These are phyloP conservation scores for Atractosteus spatula DNA, from an alignment of 2,113 vertebrate species.

Conservation along the genomic window DNA sequence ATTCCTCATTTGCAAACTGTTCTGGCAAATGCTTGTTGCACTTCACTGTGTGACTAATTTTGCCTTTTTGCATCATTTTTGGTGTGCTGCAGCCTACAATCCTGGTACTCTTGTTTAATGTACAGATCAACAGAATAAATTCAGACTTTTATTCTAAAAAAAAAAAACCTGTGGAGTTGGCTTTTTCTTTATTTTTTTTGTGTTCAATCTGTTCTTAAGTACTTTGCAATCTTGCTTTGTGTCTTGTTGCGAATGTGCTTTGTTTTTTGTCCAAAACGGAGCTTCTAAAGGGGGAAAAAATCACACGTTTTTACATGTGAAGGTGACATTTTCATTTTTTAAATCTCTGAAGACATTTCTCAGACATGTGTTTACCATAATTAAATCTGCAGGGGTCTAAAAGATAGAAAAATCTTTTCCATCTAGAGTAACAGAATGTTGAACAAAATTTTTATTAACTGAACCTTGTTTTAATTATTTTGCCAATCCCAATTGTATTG, in stretches of 20 bases:
- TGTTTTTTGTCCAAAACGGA: background rate
- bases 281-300: too few species aligned
- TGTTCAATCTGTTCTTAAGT: background rate
- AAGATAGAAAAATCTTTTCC: too few species aligned
- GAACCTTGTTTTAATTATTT: too few species aligned
- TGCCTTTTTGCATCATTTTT: conserved; percentile 65
- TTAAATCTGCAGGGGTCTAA: too few species aligned
- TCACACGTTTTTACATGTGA: too few species aligned
- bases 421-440: too few species aligned
- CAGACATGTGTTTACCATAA: too few species aligned
- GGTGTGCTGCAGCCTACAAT: conserved; percentile 59
- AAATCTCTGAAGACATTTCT: too few species aligned
- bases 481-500: too few species aligned
- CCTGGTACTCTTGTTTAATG: conserved; percentile 74
- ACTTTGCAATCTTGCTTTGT: background rate
- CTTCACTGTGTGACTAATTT: conserved; percentile 63
- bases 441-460: too few species aligned
- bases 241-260: background rate
- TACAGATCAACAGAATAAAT: conserved; percentile 76
- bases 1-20: conserved; percentile 49
- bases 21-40: conserved; percentile 61
- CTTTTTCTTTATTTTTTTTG: conserved; percentile 6
- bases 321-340: too few species aligned
- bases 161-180: conserved; percentile 23
- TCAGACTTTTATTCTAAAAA: conserved; percentile 74